Evolutionary conservation across 2,888 invertebrate genomes (phyloP), one percentile per base, ranked within the genome.

Genomic region (Idaea aversata): DNA sequence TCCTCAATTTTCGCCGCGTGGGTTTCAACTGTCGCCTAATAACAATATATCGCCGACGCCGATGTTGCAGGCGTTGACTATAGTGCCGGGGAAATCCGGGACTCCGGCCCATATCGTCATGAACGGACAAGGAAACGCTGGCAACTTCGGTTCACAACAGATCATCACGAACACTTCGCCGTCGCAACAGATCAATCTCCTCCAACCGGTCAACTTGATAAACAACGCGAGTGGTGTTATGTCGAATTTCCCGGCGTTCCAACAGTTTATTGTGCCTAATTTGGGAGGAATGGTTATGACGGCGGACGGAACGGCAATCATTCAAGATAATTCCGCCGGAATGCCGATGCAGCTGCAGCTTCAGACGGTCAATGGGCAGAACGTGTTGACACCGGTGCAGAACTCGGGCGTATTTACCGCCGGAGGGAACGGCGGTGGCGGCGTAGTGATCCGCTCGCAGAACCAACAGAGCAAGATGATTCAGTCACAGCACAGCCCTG

Each of bases 211-310:
- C 47, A 97, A 97, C 88, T 88, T 97, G 70, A 94, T 97, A 68
- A 97, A 96, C 65, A 94, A 95, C 62, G 91, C 95, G 0, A 94
- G 95, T 57, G 94, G 95, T 5, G 95, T 96, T 67, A 95, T 96
- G 72, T 95, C 96, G 63, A 96, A 96, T 81, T 96, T 96, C 81
- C 96, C 96, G 0, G 95, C 96, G 0, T 96, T 96, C 75, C 97
- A 97, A 81, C 97, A 97, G 80, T 95, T 97, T 76, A 95, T 97
- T 64, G 95, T 97, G 65, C 97, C 97, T 13, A 97, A 97, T 73
- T 88, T 96, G 3, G 95, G 96, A 15, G 96, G 97, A 0, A 95
- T 97, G 95, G 96, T 97, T 0, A 96, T 97, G 96, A 95, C 96
- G 10, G 95, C 97, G 0, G 96, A 96, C 77, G 96, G 96, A 36